Percentiles rank a stretch among this genome's conserved stretches.
These are phyloP conservation scores for Cryptocephalus moraei DNA, from an alignment of 2,888 invertebrate genomes.

Conservation along the genomic window DNA sequence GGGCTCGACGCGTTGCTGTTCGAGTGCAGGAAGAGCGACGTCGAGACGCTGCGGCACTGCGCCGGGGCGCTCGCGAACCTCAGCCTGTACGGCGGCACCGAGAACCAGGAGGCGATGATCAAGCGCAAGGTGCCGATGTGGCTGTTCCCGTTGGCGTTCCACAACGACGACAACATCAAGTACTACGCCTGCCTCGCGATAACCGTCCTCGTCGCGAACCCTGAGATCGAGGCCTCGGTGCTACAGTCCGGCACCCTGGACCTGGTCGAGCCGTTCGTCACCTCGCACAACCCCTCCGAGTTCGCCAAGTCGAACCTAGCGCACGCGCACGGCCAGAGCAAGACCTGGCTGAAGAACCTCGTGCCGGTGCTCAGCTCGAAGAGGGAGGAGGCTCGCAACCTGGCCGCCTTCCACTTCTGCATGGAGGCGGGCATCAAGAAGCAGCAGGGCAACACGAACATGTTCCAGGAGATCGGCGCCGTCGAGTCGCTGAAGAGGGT, in stretches of 20 bases:
- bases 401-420: constrained; percentile 97
- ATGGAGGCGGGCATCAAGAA: constrained; percentile 99
- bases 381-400: constrained; percentile 88
- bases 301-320: constrained; percentile 88
- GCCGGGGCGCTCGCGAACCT: constrained; percentile 95
- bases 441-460: constrained; percentile 80
- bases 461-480: constrained; percentile 90
- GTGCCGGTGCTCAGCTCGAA: constrained; percentile 92
- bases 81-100: constrained; percentile 91
- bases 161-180: constrained; percentile 92
- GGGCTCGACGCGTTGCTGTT: constrained; percentile 91
- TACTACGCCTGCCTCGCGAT: constrained; percentile 98
- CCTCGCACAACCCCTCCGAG: constrained; percentile 85
- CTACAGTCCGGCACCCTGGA: constrained; percentile 92
- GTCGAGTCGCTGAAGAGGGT: constrained; percentile 91
- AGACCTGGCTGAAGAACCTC: constrained; percentile 85
- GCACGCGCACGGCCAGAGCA: constrained; percentile 92
- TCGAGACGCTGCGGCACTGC: constrained; percentile 88
- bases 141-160: constrained; percentile 95
- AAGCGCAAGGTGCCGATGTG: constrained; percentile 89
- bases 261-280: constrained; percentile 94
- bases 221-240: constrained; percentile 95
- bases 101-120: constrained; percentile 97
- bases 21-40: constrained; percentile 87
- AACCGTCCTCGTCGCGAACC: constrained; percentile 91